Evolutionary conservation across 2,888 invertebrate species (phyloP), one percentile per base, ranked within the genome.

Genomic region (Copidosoma aretas): DNA sequence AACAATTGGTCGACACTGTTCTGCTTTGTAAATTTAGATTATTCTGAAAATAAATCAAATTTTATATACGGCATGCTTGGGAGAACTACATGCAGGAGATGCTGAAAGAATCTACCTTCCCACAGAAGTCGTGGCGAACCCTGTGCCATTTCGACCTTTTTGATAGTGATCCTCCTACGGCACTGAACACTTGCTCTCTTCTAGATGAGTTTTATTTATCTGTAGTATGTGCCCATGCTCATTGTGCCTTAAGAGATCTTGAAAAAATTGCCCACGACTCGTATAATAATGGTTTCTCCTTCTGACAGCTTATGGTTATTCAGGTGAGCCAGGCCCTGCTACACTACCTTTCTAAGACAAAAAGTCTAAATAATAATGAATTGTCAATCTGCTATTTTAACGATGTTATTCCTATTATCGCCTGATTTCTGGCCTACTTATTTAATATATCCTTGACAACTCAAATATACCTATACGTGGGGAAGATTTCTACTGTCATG

Each of bases 401-500:
- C 1, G 43, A 43, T 49, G 5, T 22, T 4, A 10, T 59, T 8
- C 14, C 10, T 22, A 10, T 24, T 22, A 14, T 59, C 1, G 19
- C 24, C 2, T 12, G 3, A 1, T 5, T 46, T 49, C 12, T 59
- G 1, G 46, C 46, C 1, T 1, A 19, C 2, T 1, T 59, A 12
- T 60, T 60, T 17, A 60, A 60, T 32, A 25, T 4, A 22, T 60
- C 25, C 1, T 15, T 60, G 4, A n/a, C n/a, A 5, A 51, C 51
- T 52, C 1, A n/a, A 12, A 19, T 3, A 14, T 60, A 60, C 32
- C 60, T 51, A 19, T 3, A 24, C 1, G 1, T 19, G 10, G 49
- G 51, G 60, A 60, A 60, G n/a, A 22, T n/a, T 8, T 24, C 52
- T n/a, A 19, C 32, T 14, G 15, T 60, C 15, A 17, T 60, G 15